Percentiles rank a stretch among this genome's conserved stretches.
phyloP scores from a whole-genome alignment of 2,888 invertebrate genomes.

The Lissocephala sabroskyi region DNA sequence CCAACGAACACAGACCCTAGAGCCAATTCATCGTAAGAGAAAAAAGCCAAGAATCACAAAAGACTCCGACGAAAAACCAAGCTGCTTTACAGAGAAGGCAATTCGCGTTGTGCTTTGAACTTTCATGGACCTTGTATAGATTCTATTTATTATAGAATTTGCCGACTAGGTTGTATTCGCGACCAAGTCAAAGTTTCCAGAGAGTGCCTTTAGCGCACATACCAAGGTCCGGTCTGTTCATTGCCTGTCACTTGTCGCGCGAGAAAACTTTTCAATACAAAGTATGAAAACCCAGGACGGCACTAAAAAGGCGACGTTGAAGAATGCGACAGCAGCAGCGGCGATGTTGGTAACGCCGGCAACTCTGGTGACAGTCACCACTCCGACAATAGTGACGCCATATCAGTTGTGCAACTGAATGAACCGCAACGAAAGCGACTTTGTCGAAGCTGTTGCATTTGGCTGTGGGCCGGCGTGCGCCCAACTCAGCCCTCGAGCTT shows the following conservation, averaged over 20 bases:
- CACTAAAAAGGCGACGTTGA: constrained; percentile 37
- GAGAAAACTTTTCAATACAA: constrained; percentile 55
- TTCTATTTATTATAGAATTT: not conserved
- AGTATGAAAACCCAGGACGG: constrained; percentile 44
- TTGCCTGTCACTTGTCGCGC: constrained; percentile 18
- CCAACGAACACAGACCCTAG: too few relatives aligned
- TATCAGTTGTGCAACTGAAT: constrained; percentile 30
- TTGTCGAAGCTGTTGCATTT: constrained; percentile 50
- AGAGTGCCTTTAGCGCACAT: not conserved
- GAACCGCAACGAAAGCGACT: constrained; percentile 47
- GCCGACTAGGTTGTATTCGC: not conserved
- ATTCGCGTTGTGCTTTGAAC: too few relatives aligned
- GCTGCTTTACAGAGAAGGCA: too few relatives aligned
- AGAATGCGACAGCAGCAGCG: constrained; percentile 40
- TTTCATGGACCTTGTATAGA: too few relatives aligned
- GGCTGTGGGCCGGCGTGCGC: too few relatives aligned
- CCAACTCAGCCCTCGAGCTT: too few relatives aligned
- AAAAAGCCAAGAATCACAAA: too few relatives aligned
- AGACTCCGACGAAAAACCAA: too few relatives aligned
- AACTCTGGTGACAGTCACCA: constrained; percentile 13
- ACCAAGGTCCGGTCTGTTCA: constrained; percentile 14
- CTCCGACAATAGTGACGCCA: not conserved
- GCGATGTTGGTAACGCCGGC: constrained; percentile 15
- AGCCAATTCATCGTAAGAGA: too few relatives aligned
- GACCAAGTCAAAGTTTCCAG: constrained; percentile 8